Evolutionary conservation across 1,140 invertebrate genomes (phyloP).

Genomic region (Galendromus occidentalis): DNA sequence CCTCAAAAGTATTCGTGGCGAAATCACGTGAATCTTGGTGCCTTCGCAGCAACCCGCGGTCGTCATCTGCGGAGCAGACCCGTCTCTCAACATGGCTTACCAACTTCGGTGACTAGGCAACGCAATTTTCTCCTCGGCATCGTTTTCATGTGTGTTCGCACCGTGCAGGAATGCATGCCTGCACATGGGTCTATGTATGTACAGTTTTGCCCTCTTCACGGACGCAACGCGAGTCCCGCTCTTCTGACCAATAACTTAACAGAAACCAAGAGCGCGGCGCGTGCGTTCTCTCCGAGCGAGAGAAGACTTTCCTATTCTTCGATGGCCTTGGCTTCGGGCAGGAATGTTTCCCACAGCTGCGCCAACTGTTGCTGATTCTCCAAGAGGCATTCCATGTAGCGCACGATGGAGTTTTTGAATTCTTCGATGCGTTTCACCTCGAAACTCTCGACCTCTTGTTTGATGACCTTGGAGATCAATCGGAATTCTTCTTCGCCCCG

Average conservation of each 20-base stretch:
- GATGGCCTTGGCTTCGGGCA: slow-evolving; percentile 34
- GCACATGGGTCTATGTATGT: not conserved
- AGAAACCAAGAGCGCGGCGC: not conserved
- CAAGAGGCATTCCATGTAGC: slow-evolving; percentile 81
- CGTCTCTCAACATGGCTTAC: too few species aligned
- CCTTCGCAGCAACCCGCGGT: too few species aligned
- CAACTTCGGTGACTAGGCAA: too few species aligned
- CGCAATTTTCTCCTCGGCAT: too few species aligned
- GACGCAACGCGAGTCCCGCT: not conserved
- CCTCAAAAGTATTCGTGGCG: too few species aligned
- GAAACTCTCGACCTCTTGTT: slow-evolving; percentile 81
- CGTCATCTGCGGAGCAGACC: too few species aligned
- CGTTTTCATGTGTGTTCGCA: not conserved
- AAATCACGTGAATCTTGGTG: too few species aligned
- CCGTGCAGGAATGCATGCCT: not conserved
- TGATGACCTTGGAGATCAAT: slow-evolving; percentile 83
- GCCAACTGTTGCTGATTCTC: slow-evolving; percentile 65
- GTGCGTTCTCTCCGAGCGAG: not conserved
- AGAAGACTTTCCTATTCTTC: slow-evolving; percentile 10
- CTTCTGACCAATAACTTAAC: not conserved
- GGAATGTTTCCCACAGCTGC: slow-evolving; percentile 36
- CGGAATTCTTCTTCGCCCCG: slow-evolving; percentile 90
- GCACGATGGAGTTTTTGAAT: slow-evolving; percentile 67
- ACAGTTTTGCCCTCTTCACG: not conserved
- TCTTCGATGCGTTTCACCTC: slow-evolving; percentile 68